Percentiles rank a stretch among this genome's conserved stretches.
Evolutionary conservation across 2,113 vertebrate species (phyloP).

Genomic region (Nesospiza acunhae): DNA sequence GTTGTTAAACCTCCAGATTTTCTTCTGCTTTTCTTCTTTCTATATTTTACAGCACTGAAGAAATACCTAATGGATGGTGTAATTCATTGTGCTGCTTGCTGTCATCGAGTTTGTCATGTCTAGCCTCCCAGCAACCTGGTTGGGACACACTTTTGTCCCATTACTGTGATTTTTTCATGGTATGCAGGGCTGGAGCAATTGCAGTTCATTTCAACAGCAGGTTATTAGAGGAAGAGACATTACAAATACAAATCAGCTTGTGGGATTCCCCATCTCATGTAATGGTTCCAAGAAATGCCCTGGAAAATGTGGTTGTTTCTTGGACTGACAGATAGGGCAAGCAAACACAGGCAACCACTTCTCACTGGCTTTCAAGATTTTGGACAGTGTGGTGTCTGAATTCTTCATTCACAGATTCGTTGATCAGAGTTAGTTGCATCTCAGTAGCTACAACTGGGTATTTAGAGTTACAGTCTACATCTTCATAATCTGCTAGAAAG

Average conservation of each 20-base stretch:
- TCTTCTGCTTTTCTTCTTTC: background rate
- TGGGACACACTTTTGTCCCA: background rate
- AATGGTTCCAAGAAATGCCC: background rate
- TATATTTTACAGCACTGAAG: background rate
- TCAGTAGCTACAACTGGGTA: slow-evolving; percentile 7
- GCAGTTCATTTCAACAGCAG: background rate
- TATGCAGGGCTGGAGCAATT: background rate
- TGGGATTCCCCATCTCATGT: background rate
- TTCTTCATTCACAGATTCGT: slow-evolving; percentile 36
- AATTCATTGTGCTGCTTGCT: background rate
- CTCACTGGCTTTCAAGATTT: slow-evolving; percentile 57
- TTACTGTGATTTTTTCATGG: background rate
- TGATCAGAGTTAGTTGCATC: slow-evolving; percentile 51
- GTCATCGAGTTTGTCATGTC: background rate
- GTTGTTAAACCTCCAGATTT: background rate
- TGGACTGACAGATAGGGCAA: slow-evolving; percentile 22
- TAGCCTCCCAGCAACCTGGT: background rate
- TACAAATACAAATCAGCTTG: slow-evolving; percentile 18
- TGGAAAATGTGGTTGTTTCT: slow-evolving; percentile 11
- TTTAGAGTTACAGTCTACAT: slow-evolving; percentile 17
- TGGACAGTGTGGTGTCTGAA: background rate
- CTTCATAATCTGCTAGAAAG: background rate
- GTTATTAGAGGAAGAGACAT: slow-evolving; percentile 16
- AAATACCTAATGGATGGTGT: background rate
- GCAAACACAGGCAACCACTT: slow-evolving; percentile 25